Evolutionary conservation across 2,797 vertebrate genomes (phyloP), one percentile per base, ranked within the genome.

Genomic region (Etheostoma nigrum): DNA sequence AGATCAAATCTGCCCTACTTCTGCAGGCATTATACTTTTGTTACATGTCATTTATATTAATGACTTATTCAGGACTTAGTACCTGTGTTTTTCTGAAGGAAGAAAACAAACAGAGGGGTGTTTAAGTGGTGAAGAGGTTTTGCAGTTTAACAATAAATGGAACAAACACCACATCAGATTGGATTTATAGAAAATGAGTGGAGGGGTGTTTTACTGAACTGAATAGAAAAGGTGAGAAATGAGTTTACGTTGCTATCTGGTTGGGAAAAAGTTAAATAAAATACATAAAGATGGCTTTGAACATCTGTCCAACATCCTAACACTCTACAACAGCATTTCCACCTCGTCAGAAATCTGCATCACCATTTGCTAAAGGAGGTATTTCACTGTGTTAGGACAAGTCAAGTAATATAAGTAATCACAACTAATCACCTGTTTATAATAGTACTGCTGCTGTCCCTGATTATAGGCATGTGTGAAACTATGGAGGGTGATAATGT

Each of bases 1-100:
- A 74, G 65, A 57, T 73, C 5, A 73, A 54, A 72, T 82, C 60
- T 83, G 67, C 13, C 82, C 84, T 76, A 84, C 40, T 81, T 85
- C 27, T 23, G 21, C 18, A 30, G 44, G 25, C 52, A 33, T 55
- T 36, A 30, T 67, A 14, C 11, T 47, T 63, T 40, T 63, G 49
- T 79, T 78, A 30, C 67, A 52, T 6, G 9, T 13, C 33, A 27
- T 60, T 62, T 18, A 47, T 10, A 49, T 53, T 30, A 40, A 44
- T 14, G 16, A 14, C n/a, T 33, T 52, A 44, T 19, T 33, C 13
- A 44, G 15, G 59, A 30, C 19, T 49, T 54, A 7, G 40, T 40
- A 58, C 19, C 30, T 42, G 47, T 61, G 47, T 33, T 65, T 49
- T 52, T 44, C 47, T 55, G 19, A 68, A 27, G 14, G 30, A 55